Conservation (phyloP, 2,113 vertebrate species). For the Furnarius figulus region DNA sequence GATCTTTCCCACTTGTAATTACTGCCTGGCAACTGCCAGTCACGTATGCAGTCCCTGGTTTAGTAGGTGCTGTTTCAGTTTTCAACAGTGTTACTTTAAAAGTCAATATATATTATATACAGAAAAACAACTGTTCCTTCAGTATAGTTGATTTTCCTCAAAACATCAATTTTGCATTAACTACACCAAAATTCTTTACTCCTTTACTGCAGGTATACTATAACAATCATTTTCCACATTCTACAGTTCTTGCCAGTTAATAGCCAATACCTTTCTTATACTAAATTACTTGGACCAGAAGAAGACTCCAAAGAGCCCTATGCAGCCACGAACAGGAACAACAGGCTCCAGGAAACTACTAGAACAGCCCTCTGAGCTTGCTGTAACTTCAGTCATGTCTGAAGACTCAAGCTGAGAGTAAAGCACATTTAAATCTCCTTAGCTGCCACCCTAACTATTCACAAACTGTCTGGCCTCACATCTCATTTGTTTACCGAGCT, state of each 20-base stretch:
- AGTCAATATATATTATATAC: not conserved
- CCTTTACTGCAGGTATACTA: not conserved
- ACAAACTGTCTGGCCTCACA: not conserved
- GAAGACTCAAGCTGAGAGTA: not conserved
- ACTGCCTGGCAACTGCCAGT: not conserved
- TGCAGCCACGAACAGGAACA: not conserved
- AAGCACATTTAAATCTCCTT: not conserved
- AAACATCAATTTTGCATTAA: not conserved
- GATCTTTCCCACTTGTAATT: not conserved
- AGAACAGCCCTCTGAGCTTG: not conserved
- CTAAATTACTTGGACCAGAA: not conserved
- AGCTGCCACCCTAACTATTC: not conserved
- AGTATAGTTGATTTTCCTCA: not conserved
- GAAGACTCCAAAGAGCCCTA: not conserved
- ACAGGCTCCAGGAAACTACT: not conserved
- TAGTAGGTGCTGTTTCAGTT: not conserved
- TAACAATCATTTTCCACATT: not conserved
- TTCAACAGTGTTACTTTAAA: not conserved
- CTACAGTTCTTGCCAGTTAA: not conserved
- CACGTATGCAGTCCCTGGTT: fast-evolving
- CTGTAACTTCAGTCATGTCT: not conserved
- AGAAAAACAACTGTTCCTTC: not conserved
- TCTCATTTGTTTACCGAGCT: not conserved
- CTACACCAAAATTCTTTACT: not conserved
- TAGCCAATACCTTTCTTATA: not conserved